Base-by-base conservation (phyloP, 92 coral and sea anemone species). In the Bergia sp. region DNA sequence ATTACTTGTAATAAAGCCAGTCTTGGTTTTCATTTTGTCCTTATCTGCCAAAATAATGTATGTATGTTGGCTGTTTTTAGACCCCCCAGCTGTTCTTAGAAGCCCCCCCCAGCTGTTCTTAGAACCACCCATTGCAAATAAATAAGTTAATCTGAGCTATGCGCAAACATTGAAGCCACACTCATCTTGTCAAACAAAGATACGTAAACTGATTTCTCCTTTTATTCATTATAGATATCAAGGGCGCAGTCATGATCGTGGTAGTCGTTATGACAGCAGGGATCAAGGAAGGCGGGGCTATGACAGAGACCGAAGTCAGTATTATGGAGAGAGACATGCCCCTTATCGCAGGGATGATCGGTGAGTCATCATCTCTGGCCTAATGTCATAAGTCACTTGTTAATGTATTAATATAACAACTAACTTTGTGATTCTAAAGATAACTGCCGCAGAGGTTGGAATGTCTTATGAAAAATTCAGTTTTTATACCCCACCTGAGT, bases 311-410 rank as follows among this genome's bases (percentile, higher is more conserved):
- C 87, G 79, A 1, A 84, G 79, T 72, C 87, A 84, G 57, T 49
- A 69, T 40, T 84, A 69, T 29, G 87, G 87, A 29, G 87, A 84
- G 3, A 71, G 87, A 44, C 61, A 71, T 29, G 42, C 87, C 8
- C 87, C 79, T 4, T 84, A 84, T 16, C 78, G 79, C 87, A 84
- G 79, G 42, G 87, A 84, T 45, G 87, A 84, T 16, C 87, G 79
- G 87, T 84, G 44, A 67, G 87, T 71, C 6, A 2, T 76, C 58
- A 1, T 53, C 2, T 11, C 58, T 11, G 13, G 58, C 11, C 58
- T 53, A 10, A 53, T 12, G 13, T 53, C 58, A 53, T 50, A 50
- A 53, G 13, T 53, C 58, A 53, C 58, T 10, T 53, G 1, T 53
- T 53, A 53, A 53, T 11, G 6, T 45, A 3, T 45, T 0, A 45